A percentile compares a stretch with the other conserved stretches of the same genome.
Evolutionary conservation across 2,113 vertebrate species (phyloP).

Genomic region (Empidonax traillii): DNA sequence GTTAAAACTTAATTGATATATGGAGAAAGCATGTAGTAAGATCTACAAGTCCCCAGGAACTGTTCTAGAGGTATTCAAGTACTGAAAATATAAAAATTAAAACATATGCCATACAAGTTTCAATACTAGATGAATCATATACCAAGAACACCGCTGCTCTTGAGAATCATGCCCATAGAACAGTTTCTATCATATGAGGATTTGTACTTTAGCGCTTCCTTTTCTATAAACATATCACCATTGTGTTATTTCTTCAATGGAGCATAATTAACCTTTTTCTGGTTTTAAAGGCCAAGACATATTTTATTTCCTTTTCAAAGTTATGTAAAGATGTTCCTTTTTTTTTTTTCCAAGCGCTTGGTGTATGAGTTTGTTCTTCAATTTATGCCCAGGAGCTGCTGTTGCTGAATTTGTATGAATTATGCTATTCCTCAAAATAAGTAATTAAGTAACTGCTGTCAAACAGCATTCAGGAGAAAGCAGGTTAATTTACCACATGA

Average conservation of each 20-base stretch:
- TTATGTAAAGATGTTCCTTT: background rate
- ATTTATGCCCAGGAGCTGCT: background rate
- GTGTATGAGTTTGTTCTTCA: background rate
- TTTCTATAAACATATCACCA: background rate
- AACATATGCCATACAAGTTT: rapidly evolving
- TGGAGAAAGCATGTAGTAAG: background rate
- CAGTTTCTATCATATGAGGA: background rate
- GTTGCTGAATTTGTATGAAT: background rate
- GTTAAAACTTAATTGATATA: background rate
- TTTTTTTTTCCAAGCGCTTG: background rate
- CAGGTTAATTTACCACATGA: background rate
- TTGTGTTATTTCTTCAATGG: background rate
- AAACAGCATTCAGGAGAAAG: background rate
- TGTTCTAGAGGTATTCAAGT: background rate
- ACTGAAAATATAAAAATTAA: background rate
- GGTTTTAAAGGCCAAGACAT: background rate
- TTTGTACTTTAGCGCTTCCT: background rate
- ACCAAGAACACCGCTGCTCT: background rate
- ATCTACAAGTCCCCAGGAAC: background rate
- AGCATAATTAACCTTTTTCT: background rate
- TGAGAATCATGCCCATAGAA: background rate
- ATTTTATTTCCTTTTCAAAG: background rate
- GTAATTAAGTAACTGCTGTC: background rate
- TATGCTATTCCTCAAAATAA: background rate
- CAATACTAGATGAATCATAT: background rate